Evolutionary conservation across 2,888 invertebrate genomes (phyloP), one percentile per base, ranked within the genome.

Genomic region (Leistus spinibarbis): DNA sequence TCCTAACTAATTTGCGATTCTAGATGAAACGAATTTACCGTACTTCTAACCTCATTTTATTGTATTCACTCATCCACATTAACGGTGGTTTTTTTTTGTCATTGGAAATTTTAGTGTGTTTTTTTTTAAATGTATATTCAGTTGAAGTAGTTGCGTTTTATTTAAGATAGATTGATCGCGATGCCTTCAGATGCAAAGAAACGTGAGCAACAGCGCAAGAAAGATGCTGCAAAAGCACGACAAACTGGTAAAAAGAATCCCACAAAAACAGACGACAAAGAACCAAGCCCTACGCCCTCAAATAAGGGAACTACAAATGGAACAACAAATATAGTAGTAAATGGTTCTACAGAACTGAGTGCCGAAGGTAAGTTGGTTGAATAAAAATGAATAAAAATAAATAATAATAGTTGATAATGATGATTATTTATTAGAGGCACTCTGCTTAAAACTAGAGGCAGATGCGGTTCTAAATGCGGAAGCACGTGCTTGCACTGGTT

Each of bases 101-200:
- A 40, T 40, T 40, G 13, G 3, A 2, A 40, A 40, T 40, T 40
- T 40, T 7, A 40, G 13, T 10, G 40, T 40, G 7, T 40, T 40
- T 40, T 40, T 40, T 40, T 40, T 40, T n/a, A n/a, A n/a, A n/a
- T n/a, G n/a, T n/a, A n/a, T n/a, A n/a, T n/a, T n/a, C n/a, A n/a
- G n/a, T n/a, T 40, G 13, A 40, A 40, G 40, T 40, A 5, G 13
- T 40, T 40, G 40, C 7, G 40, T 40, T 40, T 57, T 53, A 53
- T 57, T 57, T 0, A 19, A 57, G 19, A 57, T 22, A 57, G 17
- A 60, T 60, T 60, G 62, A 54, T 76, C 40, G 86, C 79, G 80
- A 99, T 99, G 99, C 98, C 99, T 85, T 99, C 99, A 82, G 99
- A 99, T 87, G 93, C 98, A 53, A 99, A 99, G 87, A 99, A 99